phyloP scores from a whole-genome alignment of 2,113 vertebrate species.

The Bubo bubo region DNA sequence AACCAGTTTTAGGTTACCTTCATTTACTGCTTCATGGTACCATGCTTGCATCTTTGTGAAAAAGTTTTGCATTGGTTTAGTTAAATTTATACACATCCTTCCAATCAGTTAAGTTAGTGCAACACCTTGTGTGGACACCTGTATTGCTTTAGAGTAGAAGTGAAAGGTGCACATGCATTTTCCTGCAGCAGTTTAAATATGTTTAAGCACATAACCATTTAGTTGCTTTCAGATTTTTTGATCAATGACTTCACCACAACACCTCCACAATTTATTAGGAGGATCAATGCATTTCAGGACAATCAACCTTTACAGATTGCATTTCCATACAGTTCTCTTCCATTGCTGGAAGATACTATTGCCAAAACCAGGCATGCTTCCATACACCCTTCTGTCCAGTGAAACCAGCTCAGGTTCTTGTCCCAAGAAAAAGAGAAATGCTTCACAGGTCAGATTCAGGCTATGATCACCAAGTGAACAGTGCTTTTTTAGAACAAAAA shows the following conservation, averaged over 20 bases:
- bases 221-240: background rate
- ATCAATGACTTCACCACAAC: background rate
- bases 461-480: background rate
- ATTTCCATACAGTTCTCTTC: background rate
- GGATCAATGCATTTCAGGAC: background rate
- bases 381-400: background rate
- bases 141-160: background rate
- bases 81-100: background rate
- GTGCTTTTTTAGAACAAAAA: background rate
- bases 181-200: background rate
- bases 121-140: background rate
- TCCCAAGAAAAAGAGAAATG: background rate
- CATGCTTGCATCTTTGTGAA: background rate
- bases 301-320: background rate
- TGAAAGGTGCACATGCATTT: background rate
- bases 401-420: background rate
- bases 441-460: background rate
- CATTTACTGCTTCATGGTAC: background rate
- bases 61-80: background rate
- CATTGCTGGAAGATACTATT: background rate
- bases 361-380: background rate
- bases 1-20: background rate
- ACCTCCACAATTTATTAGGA: background rate
- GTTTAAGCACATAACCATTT: background rate
- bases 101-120: background rate